phyloP scores from a whole-genome alignment of 2,113 vertebrate genomes.

The Alaudala cheleensis region DNA sequence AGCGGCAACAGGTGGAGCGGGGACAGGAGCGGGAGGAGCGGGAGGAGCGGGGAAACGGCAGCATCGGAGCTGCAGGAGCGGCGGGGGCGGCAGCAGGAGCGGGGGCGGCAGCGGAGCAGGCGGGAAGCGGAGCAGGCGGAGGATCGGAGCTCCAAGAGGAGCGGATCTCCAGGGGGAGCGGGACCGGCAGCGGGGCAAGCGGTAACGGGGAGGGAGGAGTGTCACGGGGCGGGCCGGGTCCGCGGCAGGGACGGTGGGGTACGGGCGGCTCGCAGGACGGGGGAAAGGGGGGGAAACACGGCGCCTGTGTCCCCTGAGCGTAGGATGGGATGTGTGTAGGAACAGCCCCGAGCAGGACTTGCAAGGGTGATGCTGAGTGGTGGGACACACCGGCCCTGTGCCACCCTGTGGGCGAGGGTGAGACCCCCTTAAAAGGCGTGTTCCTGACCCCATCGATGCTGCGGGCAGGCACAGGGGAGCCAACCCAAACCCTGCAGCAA shows the following conservation, averaged over 20 bases:
- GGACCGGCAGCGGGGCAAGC: background rate
- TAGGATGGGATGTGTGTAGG: background rate
- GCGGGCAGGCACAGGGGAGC: background rate
- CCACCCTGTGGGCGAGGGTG: background rate
- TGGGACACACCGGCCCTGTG: background rate
- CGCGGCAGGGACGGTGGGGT: fast-evolving
- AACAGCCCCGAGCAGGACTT: background rate
- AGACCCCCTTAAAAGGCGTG: fast-evolving
- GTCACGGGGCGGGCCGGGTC: background rate
- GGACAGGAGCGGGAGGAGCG: background rate
- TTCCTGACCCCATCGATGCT: background rate
- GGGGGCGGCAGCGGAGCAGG: fast-evolving
- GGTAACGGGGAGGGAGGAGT: no score
- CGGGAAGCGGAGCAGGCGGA: no score
- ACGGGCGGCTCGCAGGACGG: background rate
- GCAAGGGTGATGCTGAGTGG: background rate
- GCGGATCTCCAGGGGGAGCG: background rate
- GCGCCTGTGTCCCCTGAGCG: background rate
- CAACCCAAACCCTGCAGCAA: background rate
- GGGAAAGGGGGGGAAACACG: background rate
- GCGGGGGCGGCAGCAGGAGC: background rate
- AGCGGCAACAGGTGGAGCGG: background rate
- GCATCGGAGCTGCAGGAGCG: background rate
- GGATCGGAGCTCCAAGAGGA: background rate
- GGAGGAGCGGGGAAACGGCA: background rate